A percentile compares a stretch with the other conserved stretches of the same genome.
These are phyloP conservation scores for Phrynocephalus vlangalii DNA, from an alignment of 2,797 vertebrate species.

Conservation along the genomic window DNA sequence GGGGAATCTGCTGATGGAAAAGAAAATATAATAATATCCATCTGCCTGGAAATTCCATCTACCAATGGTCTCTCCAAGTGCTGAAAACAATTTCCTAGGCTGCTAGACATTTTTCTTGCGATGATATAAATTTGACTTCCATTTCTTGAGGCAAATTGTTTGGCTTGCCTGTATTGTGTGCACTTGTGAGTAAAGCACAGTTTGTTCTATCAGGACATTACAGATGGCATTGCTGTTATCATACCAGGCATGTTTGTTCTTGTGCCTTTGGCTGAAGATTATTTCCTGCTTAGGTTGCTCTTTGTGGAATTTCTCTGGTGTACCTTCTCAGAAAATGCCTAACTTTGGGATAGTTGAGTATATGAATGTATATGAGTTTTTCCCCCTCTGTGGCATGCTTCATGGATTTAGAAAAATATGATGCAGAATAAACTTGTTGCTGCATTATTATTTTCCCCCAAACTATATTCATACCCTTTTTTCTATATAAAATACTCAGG, in stretches of 20 bases:
- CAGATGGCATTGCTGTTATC: constrained; percentile 12
- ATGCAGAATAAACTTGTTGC: neutral
- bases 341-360: neutral
- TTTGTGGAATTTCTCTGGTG: neutral
- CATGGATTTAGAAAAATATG: neutral
- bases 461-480: neutral
- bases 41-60: too few species aligned
- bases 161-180: neutral
- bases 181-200: neutral
- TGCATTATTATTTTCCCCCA: neutral
- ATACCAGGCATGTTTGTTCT: neutral
- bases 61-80: neutral
- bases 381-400: neutral
- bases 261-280: neutral
- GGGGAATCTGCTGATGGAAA: neutral
- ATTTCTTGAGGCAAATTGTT: neutral
- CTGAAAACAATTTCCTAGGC: neutral
- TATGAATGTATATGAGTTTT: neutral
- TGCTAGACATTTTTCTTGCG: neutral
- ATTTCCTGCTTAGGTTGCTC: neutral
- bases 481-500: neutral
- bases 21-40: neutral
- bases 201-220: constrained; percentile 23
- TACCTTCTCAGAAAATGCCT: neutral
- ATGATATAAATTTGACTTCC: constrained; percentile 1